Base-by-base conservation (phyloP, 2,113 vertebrate genomes). In the Amazona guildingii region DNA sequence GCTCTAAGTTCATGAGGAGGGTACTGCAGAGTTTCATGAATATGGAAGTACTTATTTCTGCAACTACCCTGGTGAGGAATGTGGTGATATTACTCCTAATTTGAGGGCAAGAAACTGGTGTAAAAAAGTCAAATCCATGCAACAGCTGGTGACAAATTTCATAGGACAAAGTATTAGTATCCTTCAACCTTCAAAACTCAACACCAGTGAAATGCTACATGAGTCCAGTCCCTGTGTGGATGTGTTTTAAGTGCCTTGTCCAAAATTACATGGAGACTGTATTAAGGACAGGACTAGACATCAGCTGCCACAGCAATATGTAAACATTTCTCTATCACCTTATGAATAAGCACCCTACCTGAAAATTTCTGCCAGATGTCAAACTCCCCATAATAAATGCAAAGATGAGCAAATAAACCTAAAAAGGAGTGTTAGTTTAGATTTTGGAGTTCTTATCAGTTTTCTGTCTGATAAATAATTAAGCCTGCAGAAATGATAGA, bases 161-260 rank as follows among this genome's bases (percentile, higher is more conserved):
- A 46, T 37, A 80, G 14, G 35, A 35, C 4, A 77, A 90, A 69
- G 4, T 10, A 44, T 48, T 49, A 35, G 2, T 12, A 19, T 41
- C 17, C 31, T 91, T 83, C 31, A 51, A 6, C 21, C 35, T 78
- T 83, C 9, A 7, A 88, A 95, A 76, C 12, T 49, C 21, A 67
- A 6, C n/a, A 0, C 0, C 9, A 23, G 24, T 6, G 1, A 78
- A 84, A 43, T 4, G n/a, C 4, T 31, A 8, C 8, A 37, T 23
- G 11, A 59, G 20, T 44, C 14, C 20, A 62, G 3, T 62, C 25
- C 13, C 66, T 80, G 9, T 28, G 17, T 9, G 66, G 59, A 24
- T 29, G 21, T 23, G 7, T 13, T 51, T 72, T 55, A 82, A 75
- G 23, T 48, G 17, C 31, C 37, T 69, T 92, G 18, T 6, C 23